Conservation (phyloP, 2,888 invertebrate species). For the Lissonota sp. region DNA sequence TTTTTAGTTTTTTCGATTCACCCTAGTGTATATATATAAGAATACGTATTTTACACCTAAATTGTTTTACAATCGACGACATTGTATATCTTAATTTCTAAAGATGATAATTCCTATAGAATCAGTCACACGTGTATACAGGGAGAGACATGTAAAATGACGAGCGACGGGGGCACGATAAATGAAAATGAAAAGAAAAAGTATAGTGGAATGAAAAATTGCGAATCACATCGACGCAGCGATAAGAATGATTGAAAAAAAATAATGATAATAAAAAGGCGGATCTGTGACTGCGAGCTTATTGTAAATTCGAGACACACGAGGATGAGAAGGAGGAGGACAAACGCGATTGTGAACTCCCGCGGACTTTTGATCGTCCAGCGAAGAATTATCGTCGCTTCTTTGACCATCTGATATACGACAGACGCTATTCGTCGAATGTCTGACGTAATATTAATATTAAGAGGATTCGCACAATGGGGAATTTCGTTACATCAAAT, state of each 20-base stretch:
- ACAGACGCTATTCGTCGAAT: constrained; percentile 54
- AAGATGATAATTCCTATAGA: constrained; percentile 54
- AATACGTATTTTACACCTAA: constrained; percentile 65
- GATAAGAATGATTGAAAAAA: constrained; percentile 52
- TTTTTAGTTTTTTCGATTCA: no score
- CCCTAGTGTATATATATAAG: constrained; percentile 61
- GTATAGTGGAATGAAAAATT: constrained; percentile 50
- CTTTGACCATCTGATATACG: constrained; percentile 50
- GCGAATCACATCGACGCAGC: constrained; percentile 38
- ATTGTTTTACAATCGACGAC: constrained; percentile 64
- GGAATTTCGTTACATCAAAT: constrained; percentile 50
- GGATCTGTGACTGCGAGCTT: constrained; percentile 67
- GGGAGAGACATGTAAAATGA: constrained; percentile 36
- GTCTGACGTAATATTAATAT: constrained; percentile 63
- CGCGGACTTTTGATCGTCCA: constrained; percentile 79
- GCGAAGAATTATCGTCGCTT: constrained; percentile 77
- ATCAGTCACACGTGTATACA: constrained; percentile 59
- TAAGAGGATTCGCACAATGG: constrained; percentile 29
- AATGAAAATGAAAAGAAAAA: constrained; percentile 43
- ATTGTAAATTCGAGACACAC: constrained; percentile 77
- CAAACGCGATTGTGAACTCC: constrained; percentile 77
- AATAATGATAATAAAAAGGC: constrained; percentile 71
- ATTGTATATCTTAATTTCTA: constrained; percentile 59
- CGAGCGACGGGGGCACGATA: constrained; percentile 1
- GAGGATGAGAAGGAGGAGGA: constrained; percentile 64